Conservation (phyloP, 2,888 invertebrate genomes). For the Notodonta dromedarius region DNA sequence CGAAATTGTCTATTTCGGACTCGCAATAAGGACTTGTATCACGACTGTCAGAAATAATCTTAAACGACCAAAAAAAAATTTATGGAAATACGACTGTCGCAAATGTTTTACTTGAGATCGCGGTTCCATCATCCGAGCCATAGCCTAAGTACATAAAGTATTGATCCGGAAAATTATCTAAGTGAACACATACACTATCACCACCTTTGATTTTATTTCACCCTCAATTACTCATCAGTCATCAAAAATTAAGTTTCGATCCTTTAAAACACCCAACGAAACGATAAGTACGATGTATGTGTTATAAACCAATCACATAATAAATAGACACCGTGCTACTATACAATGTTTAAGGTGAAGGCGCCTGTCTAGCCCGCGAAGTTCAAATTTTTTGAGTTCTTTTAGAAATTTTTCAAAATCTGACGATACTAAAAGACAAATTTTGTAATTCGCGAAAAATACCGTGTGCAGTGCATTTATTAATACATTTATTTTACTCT, state of each 20-base stretch:
- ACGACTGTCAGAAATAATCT: background rate
- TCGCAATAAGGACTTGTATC: background rate
- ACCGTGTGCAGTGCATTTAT: too few relatives aligned
- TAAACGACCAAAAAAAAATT: background rate
- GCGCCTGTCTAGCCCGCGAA: too few relatives aligned
- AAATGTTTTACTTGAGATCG: background rate
- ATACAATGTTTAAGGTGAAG: background rate
- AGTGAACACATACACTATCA: slow-evolving; percentile 50
- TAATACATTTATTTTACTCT: too few relatives aligned
- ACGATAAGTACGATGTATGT: slow-evolving; percentile 31
- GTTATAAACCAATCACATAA: slow-evolving; percentile 12
- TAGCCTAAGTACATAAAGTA: slow-evolving; percentile 22
- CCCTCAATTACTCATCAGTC: background rate
- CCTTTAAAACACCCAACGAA: slow-evolving; percentile 15
- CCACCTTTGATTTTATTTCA: slow-evolving; percentile 31
- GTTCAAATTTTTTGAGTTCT: too few relatives aligned
- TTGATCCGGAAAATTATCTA: slow-evolving; percentile 38
- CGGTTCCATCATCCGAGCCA: slow-evolving; percentile 11
- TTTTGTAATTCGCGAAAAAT: too few relatives aligned
- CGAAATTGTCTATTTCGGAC: background rate
- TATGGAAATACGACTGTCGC: background rate
- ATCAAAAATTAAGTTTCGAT: slow-evolving; percentile 13
- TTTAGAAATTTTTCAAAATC: too few relatives aligned
- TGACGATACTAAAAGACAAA: too few relatives aligned
- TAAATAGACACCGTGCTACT: background rate